Base-by-base conservation (phyloP, 2,113 vertebrate genomes). In the Synodontis membranacea region DNA sequence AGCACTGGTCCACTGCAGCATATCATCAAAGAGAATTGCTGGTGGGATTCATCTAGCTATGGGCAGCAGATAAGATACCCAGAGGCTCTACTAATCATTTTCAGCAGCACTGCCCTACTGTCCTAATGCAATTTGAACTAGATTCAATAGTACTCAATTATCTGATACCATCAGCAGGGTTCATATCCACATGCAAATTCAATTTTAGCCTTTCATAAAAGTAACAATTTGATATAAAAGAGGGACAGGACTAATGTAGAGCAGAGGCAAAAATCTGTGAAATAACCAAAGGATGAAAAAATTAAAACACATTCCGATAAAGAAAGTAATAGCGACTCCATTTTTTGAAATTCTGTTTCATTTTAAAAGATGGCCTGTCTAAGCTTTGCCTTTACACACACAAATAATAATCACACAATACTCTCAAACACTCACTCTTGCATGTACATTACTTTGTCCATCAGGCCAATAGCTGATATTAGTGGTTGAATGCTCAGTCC, bases 101-200 rank as follows among this genome's bases (percentile, higher is more conserved):
- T 21, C 56, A 39, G 60, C 25, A 76, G 46, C 19, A 58, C 78
- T 58, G 52, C 52, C 78, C 52, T 80, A 74, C 75, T 82, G 44
- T 81, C 52, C 86, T 84, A 81, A 42, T 74, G 64, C 54, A 58
- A 52, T n/a, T 31, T 52, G 52, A 52, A 80, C 37, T 60, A 28
- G 72, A 83, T 80, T 86, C 50, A 86, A 86, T 9, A 84, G 66
- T 46, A 62, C 66, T 86, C 66, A 84, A 84, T 66, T 80, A 74
- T 84, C 50, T 84, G 83, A 84, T 84, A 82, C 23, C 14, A 80
- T 83, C 81, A 83, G 76, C n/a, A 74, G 37, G 50, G 85, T 80
- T 64, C n/a, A 60, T 54, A 54, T 84, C 56, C 28, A 52, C 37
- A 52, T 72, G 54, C 48, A 80, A 75, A 86, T 46, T 75, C 75